These are phyloP conservation scores for Cotesia chilonis DNA, from an alignment of 1,140 invertebrate species.

Conservation along the genomic window DNA sequence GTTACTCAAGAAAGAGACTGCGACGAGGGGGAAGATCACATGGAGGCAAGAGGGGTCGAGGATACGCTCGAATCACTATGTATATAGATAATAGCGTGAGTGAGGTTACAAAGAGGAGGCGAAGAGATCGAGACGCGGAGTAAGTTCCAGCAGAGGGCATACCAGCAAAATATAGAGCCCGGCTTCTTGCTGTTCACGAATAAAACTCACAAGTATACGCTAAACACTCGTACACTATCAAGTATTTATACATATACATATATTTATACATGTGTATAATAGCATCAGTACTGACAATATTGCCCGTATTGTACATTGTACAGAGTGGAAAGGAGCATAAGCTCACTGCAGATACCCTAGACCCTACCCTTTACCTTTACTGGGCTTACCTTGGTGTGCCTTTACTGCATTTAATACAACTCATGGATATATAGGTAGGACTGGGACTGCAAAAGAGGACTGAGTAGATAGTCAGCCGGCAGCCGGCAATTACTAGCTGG, in stretches of 20 bases:
- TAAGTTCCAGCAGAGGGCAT: no score
- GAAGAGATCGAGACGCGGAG: slow-evolving; percentile 40
- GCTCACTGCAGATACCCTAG: slow-evolving; percentile 26
- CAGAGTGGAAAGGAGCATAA: neutral
- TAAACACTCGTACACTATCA: no score
- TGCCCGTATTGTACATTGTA: no score
- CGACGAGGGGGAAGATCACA: slow-evolving; percentile 13
- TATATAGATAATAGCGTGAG: slow-evolving; percentile 16
- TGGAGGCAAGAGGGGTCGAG: slow-evolving; percentile 1
- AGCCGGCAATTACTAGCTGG: slow-evolving; percentile 62
- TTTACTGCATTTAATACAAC: no score
- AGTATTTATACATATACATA: no score
- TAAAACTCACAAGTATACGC: no score
- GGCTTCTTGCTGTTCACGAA: slow-evolving; percentile 38
- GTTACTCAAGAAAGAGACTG: slow-evolving; percentile 1
- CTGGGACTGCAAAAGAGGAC: slow-evolving; percentile 47
- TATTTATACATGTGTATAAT: no score
- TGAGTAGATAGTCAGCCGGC: slow-evolving; percentile 57
- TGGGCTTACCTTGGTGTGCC: neutral
- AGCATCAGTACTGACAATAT: no score
- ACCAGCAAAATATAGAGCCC: slow-evolving; percentile 42
- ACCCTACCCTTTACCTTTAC: no score
- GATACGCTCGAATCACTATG: no score
- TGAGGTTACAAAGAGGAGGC: slow-evolving; percentile 32
- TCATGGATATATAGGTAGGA: no score